Conservation (phyloP, 2,888 invertebrate species). For the Andricus quercusramuli region DNA sequence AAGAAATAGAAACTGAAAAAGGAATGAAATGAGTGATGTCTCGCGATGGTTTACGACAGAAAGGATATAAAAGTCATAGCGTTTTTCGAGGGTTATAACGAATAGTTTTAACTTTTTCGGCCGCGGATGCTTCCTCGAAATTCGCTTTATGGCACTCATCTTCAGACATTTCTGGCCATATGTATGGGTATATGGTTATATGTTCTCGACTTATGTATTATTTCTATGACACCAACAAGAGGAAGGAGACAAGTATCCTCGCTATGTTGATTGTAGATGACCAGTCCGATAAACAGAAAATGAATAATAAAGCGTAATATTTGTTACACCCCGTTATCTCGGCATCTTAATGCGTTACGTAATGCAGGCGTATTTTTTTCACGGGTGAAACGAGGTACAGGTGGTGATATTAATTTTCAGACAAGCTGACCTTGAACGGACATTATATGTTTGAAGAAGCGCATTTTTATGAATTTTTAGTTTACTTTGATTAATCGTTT, state of each 20-base stretch:
- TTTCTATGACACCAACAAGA: constrained; percentile 37
- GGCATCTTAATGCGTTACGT: constrained; percentile 68
- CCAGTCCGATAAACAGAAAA: constrained; percentile 64
- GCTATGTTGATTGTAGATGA: constrained; percentile 58
- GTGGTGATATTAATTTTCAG: constrained; percentile 33
- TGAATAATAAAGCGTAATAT: constrained; percentile 70
- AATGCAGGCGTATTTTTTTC: constrained; percentile 65
- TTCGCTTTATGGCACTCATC: constrained; percentile 55
- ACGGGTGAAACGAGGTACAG: constrained; percentile 46
- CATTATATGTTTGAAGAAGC: neutral
- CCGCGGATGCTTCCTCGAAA: constrained; percentile 53
- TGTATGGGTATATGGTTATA: constrained; percentile 39
- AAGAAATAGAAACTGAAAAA: neutral
- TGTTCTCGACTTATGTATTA: constrained; percentile 39
- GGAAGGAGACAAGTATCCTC: constrained; percentile 38
- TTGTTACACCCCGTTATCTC: constrained; percentile 67
- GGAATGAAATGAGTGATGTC: constrained; percentile 33
- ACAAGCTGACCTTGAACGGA: constrained; percentile 18
- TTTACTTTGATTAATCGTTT: neutral
- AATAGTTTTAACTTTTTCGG: constrained; percentile 47
- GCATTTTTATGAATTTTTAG: neutral
- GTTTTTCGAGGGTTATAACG: constrained; percentile 36
- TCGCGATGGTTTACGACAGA: constrained; percentile 34
- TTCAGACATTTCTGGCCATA: constrained; percentile 29
- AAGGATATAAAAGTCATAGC: constrained; percentile 31